Evolutionary conservation across 2,797 vertebrate species (phyloP).

Genomic region (Pantherophis alleghaniensis): DNA sequence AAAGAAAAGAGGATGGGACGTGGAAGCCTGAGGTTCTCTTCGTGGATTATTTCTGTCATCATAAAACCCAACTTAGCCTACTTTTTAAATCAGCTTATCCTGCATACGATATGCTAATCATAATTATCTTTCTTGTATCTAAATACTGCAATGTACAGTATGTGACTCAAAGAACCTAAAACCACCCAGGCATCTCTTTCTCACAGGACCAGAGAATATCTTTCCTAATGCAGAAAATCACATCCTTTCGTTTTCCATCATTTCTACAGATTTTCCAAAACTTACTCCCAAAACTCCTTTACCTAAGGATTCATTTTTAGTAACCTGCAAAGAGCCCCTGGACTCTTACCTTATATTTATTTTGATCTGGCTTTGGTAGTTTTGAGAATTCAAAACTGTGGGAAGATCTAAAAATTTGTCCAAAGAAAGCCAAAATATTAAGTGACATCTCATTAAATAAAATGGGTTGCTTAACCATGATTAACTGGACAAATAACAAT

Average conservation of each 20-base stretch:
- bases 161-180: background rate
- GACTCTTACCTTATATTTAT: background rate
- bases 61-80: background rate
- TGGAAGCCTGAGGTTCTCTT: background rate
- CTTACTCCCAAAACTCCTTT: background rate
- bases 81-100: background rate
- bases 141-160: background rate
- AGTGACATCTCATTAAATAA: background rate
- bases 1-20: background rate
- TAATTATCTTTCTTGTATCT: background rate
- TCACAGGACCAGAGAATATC: background rate
- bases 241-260: background rate
- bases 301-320: background rate
- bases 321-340: background rate
- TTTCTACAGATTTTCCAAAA: background rate
- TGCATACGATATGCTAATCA: background rate
- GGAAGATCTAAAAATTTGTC: background rate
- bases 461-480: background rate
- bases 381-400: background rate
- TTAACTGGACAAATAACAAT: background rate
- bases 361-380: background rate
- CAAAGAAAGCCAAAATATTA: background rate
- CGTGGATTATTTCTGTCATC: background rate
- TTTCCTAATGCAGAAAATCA: background rate
- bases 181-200: background rate